Evolutionary conservation across 2,888 invertebrate genomes (phyloP).

Genomic region (Pseudococcus longispinus): DNA sequence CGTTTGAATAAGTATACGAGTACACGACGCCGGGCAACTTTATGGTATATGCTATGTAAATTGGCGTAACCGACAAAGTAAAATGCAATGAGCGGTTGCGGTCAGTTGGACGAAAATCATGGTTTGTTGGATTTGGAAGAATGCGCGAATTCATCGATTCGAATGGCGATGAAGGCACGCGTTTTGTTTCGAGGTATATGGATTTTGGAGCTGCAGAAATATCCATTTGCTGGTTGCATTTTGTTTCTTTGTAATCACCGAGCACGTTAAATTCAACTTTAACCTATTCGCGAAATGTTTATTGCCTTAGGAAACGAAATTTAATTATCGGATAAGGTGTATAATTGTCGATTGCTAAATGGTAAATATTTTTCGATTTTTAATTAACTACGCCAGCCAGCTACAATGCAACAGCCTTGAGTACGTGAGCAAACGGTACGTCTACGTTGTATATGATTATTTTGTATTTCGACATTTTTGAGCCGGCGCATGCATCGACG

Average conservation of each 20-base stretch:
- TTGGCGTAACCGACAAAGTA: slow-evolving; percentile 8
- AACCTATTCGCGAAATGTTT: not conserved
- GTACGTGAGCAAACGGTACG: not conserved
- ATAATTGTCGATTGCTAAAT: slow-evolving; percentile 22
- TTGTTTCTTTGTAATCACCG: not conserved
- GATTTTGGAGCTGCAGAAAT: not conserved
- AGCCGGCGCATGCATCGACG: not conserved
- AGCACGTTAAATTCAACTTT: not conserved
- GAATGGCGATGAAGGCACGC: not conserved
- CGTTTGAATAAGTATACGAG: no score
- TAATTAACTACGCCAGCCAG: not conserved
- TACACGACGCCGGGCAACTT: not conserved
- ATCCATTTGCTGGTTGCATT: not conserved
- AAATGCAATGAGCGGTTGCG: slow-evolving; percentile 1
- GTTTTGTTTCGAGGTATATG: not conserved
- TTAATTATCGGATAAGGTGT: slow-evolving; percentile 5
- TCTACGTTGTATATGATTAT: not conserved
- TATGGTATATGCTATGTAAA: not conserved
- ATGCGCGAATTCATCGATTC: not conserved
- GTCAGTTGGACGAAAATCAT: not conserved
- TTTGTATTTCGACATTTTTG: not conserved
- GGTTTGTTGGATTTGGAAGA: not conserved
- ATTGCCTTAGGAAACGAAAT: slow-evolving; percentile 23
- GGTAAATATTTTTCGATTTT: not conserved
- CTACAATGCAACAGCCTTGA: not conserved